Conservation (phyloP, 2,113 vertebrate species). For the Casuarius casuarius region DNA sequence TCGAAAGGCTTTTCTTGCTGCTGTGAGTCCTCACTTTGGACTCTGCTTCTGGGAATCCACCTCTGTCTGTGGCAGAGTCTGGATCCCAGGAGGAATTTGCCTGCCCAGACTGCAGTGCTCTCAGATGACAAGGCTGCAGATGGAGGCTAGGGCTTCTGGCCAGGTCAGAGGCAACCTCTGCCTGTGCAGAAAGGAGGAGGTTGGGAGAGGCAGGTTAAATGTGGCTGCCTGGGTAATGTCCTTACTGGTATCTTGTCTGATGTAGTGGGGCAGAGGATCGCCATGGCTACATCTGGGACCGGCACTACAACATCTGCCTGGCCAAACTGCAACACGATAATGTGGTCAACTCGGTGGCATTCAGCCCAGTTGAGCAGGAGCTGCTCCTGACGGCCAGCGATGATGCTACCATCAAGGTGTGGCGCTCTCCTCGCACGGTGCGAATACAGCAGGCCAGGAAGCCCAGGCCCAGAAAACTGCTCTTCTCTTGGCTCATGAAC, state of each 20-base stretch:
- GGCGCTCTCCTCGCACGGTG: constrained; percentile 87
- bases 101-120: background rate
- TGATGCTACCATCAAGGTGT: constrained; percentile 93
- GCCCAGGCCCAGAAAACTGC: constrained; percentile 69
- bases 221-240: fast-evolving
- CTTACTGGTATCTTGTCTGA: background rate
- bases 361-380: constrained; percentile 94
- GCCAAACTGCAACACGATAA: constrained; percentile 92
- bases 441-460: constrained; percentile 73
- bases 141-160: background rate
- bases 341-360: constrained; percentile 95
- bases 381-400: constrained; percentile 93
- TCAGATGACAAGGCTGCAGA: background rate
- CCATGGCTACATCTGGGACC: constrained; percentile 97
- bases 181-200: fast-evolving
- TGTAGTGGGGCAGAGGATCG: constrained; percentile 92
- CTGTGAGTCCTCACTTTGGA: background rate
- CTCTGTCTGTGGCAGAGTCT: background rate
- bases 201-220: fast-evolving
- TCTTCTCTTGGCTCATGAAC: constrained; percentile 84
- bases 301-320: constrained; percentile 95
- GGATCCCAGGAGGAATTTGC: background rate
- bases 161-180: background rate
- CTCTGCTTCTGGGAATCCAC: background rate
- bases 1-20: background rate